Evolutionary conservation across 2,113 vertebrate species (phyloP), one percentile per base, ranked within the genome.

Genomic region (Macrotis lagotis): DNA sequence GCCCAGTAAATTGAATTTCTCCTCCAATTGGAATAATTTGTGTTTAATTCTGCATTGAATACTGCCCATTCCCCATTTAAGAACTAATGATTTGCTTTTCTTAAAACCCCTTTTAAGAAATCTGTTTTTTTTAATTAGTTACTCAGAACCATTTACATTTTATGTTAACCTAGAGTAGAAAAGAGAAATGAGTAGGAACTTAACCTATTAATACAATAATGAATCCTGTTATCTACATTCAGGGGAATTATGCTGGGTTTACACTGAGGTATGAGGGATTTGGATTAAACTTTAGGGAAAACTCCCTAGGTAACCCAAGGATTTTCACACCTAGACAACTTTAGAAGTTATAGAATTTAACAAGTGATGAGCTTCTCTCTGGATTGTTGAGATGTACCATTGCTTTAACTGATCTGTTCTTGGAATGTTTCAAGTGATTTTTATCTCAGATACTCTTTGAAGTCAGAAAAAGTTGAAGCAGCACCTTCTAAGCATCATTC

Each of bases 11-110:
- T 95, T 95, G 90, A 93, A 95, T 95, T 96, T 95, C 96, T 97
- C 83, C 91, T 96, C 90, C 89, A 95, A 91, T 95, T 96, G 53
- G 92, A 97, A 92, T 37, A 91, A 90, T 97, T 96, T 92, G 48
- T 90, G 89, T 95, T 96, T 96, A 96, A 94, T 96, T 97, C 88
- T 93, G 88, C 93, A 94, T 96, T 96, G 93, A 97, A 95, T 51
- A 94, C 47, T 95, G 88, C 48, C 92, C 88, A 96, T 96, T 95
- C 88, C 92, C 94, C 88, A 93, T 94, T 94, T 96, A 95, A 96
- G 89, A 97, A 59, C 52, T 96, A 94, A 94, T 95, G 91, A 96
- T 95, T 92, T 96, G 89, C 51, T 94, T 94, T 95, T 95, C 83
- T 89, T 26, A 92, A 44, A 92, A 94, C 8, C 0, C 37, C 19